These are phyloP conservation scores for Rhabdornis inornatus DNA, from an alignment of 2,113 vertebrate species.

Conservation along the genomic window DNA sequence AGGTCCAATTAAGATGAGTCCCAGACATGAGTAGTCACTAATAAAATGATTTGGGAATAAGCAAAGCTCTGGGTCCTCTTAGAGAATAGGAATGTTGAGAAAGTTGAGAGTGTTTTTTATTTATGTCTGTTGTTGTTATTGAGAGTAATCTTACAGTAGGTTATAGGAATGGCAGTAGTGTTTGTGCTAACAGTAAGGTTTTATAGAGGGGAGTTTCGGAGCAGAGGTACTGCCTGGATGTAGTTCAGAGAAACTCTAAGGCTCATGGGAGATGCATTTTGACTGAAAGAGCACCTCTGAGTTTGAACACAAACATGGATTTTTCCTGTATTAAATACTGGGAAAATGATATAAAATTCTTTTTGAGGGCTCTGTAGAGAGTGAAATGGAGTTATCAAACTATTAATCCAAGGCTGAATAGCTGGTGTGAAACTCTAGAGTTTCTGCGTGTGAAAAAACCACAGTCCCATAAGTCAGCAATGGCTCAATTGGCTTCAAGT, in stretches of 20 bases:
- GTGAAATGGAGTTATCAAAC: background rate
- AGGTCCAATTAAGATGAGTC: background rate
- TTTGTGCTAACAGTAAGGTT: background rate
- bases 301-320: background rate
- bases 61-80: background rate
- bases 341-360: background rate
- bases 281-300: background rate
- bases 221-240: background rate
- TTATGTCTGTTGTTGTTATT: background rate
- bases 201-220: background rate
- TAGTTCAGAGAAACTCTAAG: background rate
- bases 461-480: background rate
- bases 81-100: background rate
- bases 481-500: background rate
- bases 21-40: background rate
- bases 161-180: background rate
- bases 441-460: accelerated
- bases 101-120: background rate
- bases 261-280: background rate
- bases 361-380: background rate
- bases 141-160: background rate
- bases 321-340: background rate
- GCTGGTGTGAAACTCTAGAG: background rate
- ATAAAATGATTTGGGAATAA: background rate
- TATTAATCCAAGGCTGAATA: background rate